These are phyloP conservation scores for Lynx canadensis DNA, from an alignment of 2,113 vertebrate species.

Conservation along the genomic window DNA sequence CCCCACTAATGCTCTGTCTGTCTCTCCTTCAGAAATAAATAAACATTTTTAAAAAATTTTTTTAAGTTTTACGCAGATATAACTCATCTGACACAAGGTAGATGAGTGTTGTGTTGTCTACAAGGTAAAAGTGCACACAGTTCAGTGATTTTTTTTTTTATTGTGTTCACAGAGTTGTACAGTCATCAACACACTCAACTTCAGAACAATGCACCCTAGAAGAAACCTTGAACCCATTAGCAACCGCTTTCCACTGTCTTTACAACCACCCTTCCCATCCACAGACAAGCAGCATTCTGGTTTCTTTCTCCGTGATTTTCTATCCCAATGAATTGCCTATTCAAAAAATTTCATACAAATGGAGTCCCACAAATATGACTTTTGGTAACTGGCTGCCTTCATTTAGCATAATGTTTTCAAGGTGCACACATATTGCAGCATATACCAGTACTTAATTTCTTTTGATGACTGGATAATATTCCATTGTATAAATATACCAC, in stretches of 20 bases:
- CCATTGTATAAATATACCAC: not conserved
- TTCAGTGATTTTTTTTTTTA: not conserved
- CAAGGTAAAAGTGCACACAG: not conserved
- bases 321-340: not conserved
- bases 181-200: not conserved
- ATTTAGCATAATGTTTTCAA: not conserved
- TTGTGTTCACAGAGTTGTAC: not conserved
- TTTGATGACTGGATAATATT: not conserved
- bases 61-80: not conserved
- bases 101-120: not conserved
- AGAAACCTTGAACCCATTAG: not conserved
- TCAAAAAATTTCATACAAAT: not conserved
- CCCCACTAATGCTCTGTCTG: too few species aligned
- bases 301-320: not conserved
- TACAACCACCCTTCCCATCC: too few species aligned
- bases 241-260: not conserved
- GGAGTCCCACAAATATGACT: not conserved
- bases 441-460: not conserved
- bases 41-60: too few species aligned
- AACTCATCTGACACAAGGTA: not conserved
- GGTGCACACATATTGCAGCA: not conserved
- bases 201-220: not conserved
- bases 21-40: too few species aligned
- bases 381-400: not conserved
- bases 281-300: not conserved